These are phyloP conservation scores for Decapterus maruadsi DNA, from an alignment of 2,797 vertebrate genomes.

Conservation along the genomic window DNA sequence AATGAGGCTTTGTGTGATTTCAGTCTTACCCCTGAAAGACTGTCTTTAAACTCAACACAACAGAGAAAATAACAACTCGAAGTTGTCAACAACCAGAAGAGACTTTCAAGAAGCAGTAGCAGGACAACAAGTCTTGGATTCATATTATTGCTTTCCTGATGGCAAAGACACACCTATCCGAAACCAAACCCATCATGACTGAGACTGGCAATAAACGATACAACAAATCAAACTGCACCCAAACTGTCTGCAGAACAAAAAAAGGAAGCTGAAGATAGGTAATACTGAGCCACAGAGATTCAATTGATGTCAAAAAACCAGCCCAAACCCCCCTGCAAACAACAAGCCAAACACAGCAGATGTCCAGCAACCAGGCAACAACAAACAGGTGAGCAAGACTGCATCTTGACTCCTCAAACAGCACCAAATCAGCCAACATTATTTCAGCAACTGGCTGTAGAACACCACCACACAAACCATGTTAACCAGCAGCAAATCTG, in stretches of 20 bases:
- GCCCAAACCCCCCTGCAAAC: constrained; percentile 17
- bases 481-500: constrained; percentile 39
- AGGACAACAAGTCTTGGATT: background rate
- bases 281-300: background rate
- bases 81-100: background rate
- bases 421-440: constrained; percentile 37
- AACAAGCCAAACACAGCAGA: constrained; percentile 3
- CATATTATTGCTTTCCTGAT: constrained; percentile 1
- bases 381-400: constrained; percentile 4
- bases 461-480: constrained; percentile 24
- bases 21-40: background rate
- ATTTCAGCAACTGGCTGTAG: constrained; percentile 26
- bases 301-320: background rate
- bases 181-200: constrained; percentile 8
- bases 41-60: background rate
- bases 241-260: background rate
- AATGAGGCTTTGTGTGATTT: constrained; percentile 1
- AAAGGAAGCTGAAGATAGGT: background rate
- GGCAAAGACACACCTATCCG: constrained; percentile 10
- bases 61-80: background rate
- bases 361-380: constrained; percentile 13
- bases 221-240: constrained; percentile 11
- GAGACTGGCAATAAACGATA: background rate
- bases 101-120: background rate
- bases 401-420: constrained; percentile 6